phyloP scores from a whole-genome alignment of 2,888 invertebrate species.

The Lasioglossum figueresi region DNA sequence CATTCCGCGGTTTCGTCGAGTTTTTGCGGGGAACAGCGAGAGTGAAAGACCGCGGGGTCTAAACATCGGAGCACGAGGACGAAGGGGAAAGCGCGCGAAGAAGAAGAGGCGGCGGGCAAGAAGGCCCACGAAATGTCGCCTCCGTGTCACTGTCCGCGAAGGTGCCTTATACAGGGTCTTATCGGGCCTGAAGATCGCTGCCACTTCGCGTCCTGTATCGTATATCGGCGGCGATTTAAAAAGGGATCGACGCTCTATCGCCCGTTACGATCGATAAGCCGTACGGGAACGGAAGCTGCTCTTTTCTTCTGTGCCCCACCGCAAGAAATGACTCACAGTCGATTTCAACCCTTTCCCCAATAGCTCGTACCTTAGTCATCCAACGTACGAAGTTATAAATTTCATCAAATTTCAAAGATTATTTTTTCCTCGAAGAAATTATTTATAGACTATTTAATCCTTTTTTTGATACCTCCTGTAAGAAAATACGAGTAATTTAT shows the following conservation, averaged over 20 bases:
- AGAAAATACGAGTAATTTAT: no score
- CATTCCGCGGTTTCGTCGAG: slow-evolving; percentile 76
- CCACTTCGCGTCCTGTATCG: slow-evolving; percentile 58
- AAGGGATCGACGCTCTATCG: slow-evolving; percentile 66
- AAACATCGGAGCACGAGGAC: slow-evolving; percentile 27
- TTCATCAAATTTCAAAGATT: no score
- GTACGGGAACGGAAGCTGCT: slow-evolving; percentile 56
- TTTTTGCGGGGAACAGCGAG: slow-evolving; percentile 68
- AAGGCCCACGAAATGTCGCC: slow-evolving; percentile 64
- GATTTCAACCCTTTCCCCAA: slow-evolving; percentile 50
- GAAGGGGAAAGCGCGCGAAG: slow-evolving; percentile 51
- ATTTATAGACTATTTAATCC: no score
- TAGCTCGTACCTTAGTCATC: slow-evolving; percentile 34
- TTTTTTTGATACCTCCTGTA: no score
- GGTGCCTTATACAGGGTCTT: slow-evolving; percentile 57
- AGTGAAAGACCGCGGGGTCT: slow-evolving; percentile 47
- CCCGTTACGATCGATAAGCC: slow-evolving; percentile 65
- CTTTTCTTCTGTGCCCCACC: slow-evolving; percentile 44
- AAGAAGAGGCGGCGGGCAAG: slow-evolving; percentile 47
- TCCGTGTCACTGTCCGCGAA: slow-evolving; percentile 62
- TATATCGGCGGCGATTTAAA: slow-evolving; percentile 69
- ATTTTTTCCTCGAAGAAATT: no score
- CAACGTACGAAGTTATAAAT: background rate
- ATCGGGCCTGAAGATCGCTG: slow-evolving; percentile 60
- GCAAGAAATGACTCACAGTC: slow-evolving; percentile 63